Percentiles rank a stretch among this genome's conserved stretches.
Evolutionary conservation across 2,888 invertebrate genomes (phyloP).

Genomic region (Apodemia mormo): DNA sequence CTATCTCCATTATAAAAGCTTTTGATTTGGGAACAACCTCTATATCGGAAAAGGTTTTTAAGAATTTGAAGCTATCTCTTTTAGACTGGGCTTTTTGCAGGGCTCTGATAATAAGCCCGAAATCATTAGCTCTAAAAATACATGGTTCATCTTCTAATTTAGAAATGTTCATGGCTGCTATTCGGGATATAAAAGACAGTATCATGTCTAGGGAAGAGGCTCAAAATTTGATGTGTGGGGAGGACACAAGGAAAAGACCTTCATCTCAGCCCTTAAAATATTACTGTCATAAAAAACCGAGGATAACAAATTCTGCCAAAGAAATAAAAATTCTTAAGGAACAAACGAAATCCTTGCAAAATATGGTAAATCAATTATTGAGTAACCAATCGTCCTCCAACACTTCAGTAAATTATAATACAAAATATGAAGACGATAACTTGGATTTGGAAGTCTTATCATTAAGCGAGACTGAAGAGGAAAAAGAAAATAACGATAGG

Average conservation of each 20-base stretch:
- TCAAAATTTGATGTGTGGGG: neutral
- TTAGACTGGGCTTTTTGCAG: neutral
- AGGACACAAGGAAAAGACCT: neutral
- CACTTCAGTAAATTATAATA: neutral
- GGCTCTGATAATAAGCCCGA: neutral
- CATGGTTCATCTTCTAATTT: neutral
- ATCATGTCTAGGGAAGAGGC: neutral
- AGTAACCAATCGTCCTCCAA: neutral
- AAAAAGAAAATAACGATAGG: neutral
- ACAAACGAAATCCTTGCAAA: neutral
- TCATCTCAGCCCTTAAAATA: neutral
- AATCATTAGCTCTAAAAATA: neutral
- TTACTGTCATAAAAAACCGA: neutral
- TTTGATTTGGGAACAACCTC: neutral
- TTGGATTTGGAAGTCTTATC: neutral
- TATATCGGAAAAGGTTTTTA: neutral
- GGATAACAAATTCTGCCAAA: neutral
- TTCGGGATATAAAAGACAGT: neutral
- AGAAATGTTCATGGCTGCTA: neutral
- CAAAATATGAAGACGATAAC: neutral
- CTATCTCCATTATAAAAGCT: neutral
- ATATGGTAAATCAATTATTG: neutral
- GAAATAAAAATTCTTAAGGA: neutral
- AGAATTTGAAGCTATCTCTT: neutral
- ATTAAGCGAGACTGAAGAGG: neutral